phyloP scores from a whole-genome alignment of 2,888 invertebrate genomes.

The Trichopria drosophilae region DNA sequence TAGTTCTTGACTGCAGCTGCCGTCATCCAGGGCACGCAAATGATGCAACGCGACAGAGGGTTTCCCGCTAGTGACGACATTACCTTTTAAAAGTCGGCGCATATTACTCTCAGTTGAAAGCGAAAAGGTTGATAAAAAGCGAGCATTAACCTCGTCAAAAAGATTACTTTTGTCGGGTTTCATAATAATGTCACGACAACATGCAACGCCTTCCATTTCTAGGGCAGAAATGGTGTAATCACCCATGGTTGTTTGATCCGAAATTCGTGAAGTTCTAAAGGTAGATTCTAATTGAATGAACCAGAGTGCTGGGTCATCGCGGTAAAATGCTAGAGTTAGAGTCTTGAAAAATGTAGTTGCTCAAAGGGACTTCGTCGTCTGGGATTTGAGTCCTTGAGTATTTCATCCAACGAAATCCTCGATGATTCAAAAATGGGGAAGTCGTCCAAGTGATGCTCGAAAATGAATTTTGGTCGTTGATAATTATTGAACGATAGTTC shows the following conservation, averaged over 20 bases:
- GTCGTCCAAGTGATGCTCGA: no score
- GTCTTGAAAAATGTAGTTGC: no score
- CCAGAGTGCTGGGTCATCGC: background rate
- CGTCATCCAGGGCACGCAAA: slow-evolving; percentile 1
- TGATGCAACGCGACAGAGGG: slow-evolving; percentile 2
- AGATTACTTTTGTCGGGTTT: no score
- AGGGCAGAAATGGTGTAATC: background rate
- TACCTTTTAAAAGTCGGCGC: slow-evolving; percentile 6
- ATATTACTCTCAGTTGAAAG: background rate
- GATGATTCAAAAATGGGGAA: no score
- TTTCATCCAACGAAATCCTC: no score
- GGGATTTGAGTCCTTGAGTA: no score
- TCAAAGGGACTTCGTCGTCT: no score
- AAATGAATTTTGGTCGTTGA: no score
- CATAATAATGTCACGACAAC: no score
- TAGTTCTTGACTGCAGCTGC: background rate
- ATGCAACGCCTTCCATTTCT: background rate
- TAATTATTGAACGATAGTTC: no score
- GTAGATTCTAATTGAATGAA: slow-evolving; percentile 1
- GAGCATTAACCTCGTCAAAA: background rate
- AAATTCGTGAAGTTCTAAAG: background rate
- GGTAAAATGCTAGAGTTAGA: no score
- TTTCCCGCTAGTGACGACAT: slow-evolving; percentile 1
- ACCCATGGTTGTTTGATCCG: background rate
- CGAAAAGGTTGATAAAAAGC: background rate